Evolutionary conservation across 2,797 vertebrate genomes (phyloP), one percentile per base, ranked within the genome.

Genomic region (Orientallactaga sibirica): DNA sequence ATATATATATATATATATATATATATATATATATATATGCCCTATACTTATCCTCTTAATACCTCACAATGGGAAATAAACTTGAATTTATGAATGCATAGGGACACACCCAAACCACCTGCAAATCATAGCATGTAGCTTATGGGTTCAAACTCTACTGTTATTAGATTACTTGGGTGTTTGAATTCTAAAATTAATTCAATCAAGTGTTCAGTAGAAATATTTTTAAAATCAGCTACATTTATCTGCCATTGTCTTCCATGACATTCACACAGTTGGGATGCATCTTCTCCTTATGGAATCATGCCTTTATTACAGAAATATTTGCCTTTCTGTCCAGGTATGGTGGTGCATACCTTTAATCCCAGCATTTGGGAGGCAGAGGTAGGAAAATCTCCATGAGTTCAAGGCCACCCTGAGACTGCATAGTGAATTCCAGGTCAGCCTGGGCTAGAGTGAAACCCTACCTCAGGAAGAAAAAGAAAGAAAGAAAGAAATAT

Each of bases 101-200:
- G 15, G 18, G 11, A 19, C 27, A 61, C 11, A 70, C 14, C 22
- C 41, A 70, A 71, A n/a, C 41, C 37, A 43, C 15, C 16, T 55
- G n/a, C 24, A n/a, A n/a, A 29, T 43, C 20, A 25, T 11, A 64
- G 41, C 24, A 24, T 2, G 55, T 71, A 43, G 71, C 8, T 27
- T 77, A 86, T 14, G 15, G 43, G 67, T 75, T 81, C 37, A 83
- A 91, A 70, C 16, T 33, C 10, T 27, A 73, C 37, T 81, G 89
- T 52, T 75, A 52, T 81, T 87, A n/a, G 48, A 22, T 90, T 80
- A 43, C 58, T 70, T 75, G 19, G 76, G 25, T 12, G 41, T 88
- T 79, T 76, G 73, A 86, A 66, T 74, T 87, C 62, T 83, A 58
- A 94, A 89, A 19, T 92, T 75, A 82, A 79, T 80, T 84, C 55